phyloP scores from a whole-genome alignment of 2,113 vertebrate genomes.

The Osmerus mordax region DNA sequence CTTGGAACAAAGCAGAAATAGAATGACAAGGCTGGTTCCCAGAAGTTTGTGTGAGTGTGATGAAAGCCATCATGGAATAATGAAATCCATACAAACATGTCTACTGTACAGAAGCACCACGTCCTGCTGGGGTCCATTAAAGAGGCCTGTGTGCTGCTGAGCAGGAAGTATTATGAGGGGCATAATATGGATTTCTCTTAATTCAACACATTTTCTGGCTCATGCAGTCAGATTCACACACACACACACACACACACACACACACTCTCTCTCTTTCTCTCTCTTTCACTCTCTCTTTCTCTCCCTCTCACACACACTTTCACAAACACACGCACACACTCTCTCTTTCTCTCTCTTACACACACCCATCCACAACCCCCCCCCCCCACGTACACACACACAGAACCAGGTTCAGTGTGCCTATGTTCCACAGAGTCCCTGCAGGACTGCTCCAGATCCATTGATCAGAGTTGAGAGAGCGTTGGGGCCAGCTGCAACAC shows the following conservation, averaged over 20 bases:
- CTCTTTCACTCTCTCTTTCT: background rate
- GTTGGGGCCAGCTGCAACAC: background rate
- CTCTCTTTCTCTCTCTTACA: background rate
- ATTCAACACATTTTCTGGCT: no score
- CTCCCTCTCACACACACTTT: background rate
- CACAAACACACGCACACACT: background rate
- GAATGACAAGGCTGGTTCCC: no score
- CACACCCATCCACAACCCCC: background rate
- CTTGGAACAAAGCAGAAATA: no score
- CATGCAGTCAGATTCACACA: background rate
- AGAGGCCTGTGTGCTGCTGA: no score
- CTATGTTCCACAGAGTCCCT: background rate
- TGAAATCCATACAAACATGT: no score
- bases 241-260: background rate
- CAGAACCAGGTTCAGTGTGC: conserved; percentile 2
- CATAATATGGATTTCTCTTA: no score
- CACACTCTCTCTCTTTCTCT: background rate
- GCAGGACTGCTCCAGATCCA: background rate
- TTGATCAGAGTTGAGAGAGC: background rate
- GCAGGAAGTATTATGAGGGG: no score
- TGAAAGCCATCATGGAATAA: no score
- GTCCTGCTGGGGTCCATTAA: no score
- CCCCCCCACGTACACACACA: background rate
- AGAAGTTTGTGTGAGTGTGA: no score
- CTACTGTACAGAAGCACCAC: no score